A percentile compares a stretch with the other conserved stretches of the same genome.
phyloP scores from a whole-genome alignment of 2,113 vertebrate species.

The Perognathus longimembris region DNA sequence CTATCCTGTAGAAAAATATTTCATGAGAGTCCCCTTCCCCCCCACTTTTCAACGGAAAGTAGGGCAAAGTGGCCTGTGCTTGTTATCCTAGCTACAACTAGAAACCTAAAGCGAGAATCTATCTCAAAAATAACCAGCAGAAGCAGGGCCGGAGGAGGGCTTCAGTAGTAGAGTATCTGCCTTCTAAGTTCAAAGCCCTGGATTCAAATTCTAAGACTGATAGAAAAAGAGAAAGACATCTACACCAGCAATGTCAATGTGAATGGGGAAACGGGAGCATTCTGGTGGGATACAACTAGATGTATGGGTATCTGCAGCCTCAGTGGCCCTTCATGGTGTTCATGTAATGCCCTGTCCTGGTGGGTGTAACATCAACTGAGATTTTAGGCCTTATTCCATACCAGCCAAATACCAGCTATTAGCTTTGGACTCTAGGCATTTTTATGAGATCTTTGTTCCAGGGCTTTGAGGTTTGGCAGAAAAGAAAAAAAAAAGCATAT shows the following conservation, averaged over 20 bases:
- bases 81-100: no score
- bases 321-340: neutral
- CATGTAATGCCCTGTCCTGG: conserved; percentile 48
- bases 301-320: rapidly evolving
- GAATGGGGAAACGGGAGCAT: rapidly evolving
- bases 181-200: no score
- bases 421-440: conserved; percentile 87
- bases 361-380: conserved; percentile 75
- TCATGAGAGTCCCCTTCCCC: no score
- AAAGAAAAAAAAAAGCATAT: conserved; percentile 79
- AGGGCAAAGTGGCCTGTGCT: no score
- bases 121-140: no score
- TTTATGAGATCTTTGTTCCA: conserved; percentile 89
- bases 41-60: no score
- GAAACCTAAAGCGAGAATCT: no score
- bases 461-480: conserved; percentile 88
- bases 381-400: conserved; percentile 76
- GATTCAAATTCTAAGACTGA: no score
- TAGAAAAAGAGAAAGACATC: neutral
- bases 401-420: conserved; percentile 85
- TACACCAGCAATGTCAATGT: neutral
- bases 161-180: no score
- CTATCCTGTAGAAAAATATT: no score
- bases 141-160: no score
- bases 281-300: neutral